phyloP scores from a whole-genome alignment of 2,888 invertebrate species.

The Zaprionus lineosus region DNA sequence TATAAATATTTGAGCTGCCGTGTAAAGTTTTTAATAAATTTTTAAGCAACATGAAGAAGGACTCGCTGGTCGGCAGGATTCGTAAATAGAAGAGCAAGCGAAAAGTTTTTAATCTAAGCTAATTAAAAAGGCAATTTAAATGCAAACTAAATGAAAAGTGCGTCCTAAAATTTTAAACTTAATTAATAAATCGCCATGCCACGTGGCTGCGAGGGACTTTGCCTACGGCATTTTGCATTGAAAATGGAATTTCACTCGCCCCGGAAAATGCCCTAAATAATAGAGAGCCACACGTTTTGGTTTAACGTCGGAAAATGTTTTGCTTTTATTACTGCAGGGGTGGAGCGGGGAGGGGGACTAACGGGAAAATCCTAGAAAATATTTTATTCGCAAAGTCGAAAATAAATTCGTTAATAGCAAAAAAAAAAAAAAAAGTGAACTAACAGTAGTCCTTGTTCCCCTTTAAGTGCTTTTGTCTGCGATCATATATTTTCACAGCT shows the following conservation, averaged over 20 bases:
- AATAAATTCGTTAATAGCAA: no score
- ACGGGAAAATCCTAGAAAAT: no score
- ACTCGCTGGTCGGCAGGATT: constrained; percentile 19
- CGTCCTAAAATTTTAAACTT: constrained; percentile 41
- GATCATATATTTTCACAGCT: constrained; percentile 50
- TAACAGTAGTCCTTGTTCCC: no score
- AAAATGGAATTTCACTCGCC: constrained; percentile 31
- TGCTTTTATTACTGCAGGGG: no score
- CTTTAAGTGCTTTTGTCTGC: constrained; percentile 28
- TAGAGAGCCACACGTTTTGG: no score
- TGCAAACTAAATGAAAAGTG: constrained; percentile 64
- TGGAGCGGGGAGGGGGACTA: no score
- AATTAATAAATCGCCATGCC: constrained; percentile 48
- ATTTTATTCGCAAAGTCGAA: no score
- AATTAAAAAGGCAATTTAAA: constrained; percentile 66
- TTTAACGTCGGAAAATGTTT: no score
- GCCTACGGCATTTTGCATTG: constrained; percentile 1
- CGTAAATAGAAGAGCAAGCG: constrained; percentile 25
- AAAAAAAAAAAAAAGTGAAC: no score
- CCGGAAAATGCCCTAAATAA: no score
- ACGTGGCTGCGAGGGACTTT: neutral
- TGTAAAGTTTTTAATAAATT: constrained; percentile 34
- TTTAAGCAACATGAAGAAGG: constrained; percentile 4
- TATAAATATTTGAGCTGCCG: constrained; percentile 35
- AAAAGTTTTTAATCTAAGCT: constrained; percentile 54